These are phyloP conservation scores for Forbesichthys agassizii DNA, from an alignment of 2,113 vertebrate genomes.

Conservation along the genomic window DNA sequence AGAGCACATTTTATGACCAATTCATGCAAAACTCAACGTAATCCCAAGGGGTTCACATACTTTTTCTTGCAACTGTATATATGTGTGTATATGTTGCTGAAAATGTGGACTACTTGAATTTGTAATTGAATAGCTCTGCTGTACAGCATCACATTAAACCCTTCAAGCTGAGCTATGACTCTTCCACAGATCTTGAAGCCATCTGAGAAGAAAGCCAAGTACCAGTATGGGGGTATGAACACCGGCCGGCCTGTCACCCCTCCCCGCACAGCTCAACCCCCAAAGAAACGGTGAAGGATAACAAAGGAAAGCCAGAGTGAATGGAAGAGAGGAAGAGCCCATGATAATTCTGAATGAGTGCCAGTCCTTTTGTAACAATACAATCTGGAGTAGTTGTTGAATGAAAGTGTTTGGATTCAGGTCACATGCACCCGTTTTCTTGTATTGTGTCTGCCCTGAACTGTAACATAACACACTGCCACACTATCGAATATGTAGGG, in stretches of 20 bases:
- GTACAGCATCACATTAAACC: too few relatives aligned
- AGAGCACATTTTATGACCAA: too few relatives aligned
- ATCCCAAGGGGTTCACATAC: too few relatives aligned
- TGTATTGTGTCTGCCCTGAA: conserved; percentile 25
- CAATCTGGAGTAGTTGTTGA: conserved; percentile 11
- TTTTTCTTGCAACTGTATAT: too few relatives aligned
- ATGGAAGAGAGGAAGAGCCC: not conserved
- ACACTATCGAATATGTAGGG: not conserved
- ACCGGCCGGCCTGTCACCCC: conserved; percentile 91
- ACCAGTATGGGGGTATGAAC: conserved; percentile 95
- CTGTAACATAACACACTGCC: conserved; percentile 24
- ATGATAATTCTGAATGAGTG: conserved; percentile 2
- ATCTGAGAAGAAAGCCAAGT: conserved; percentile 98
- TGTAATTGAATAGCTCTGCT: too few relatives aligned
- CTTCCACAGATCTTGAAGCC: conserved; percentile 90
- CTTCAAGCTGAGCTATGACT: too few relatives aligned
- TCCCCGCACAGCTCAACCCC: conserved; percentile 93
- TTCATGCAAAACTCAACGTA: too few relatives aligned
- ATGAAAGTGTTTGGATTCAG: conserved; percentile 17
- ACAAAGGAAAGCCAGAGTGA: conserved; percentile 51
- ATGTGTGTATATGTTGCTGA: too few relatives aligned
- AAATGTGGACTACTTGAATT: too few relatives aligned
- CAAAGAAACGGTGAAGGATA: conserved; percentile 92
- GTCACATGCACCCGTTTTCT: conserved; percentile 21
- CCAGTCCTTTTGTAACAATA: conserved; percentile 28